Evolutionary conservation across 2,888 invertebrate genomes (phyloP).

Genomic region (Leucozona laternaria): DNA sequence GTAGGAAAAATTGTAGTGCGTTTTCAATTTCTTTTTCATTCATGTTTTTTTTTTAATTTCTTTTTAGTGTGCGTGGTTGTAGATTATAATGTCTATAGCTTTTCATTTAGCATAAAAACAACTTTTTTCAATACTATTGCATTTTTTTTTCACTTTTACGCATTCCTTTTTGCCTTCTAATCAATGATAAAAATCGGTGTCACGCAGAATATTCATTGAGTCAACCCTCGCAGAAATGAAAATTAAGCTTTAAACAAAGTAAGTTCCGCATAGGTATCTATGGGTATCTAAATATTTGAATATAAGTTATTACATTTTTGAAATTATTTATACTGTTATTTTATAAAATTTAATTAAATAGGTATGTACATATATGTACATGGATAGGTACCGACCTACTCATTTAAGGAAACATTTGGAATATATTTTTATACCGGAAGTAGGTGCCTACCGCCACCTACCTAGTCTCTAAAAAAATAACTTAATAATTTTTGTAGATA

Average conservation of each 20-base stretch:
- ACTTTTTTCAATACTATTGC: not conserved
- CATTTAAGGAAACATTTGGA: not conserved
- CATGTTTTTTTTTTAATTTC: slow-evolving; percentile 16
- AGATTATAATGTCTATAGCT: not conserved
- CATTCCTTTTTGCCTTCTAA: not conserved
- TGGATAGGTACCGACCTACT: not conserved
- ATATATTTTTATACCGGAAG: too few species aligned
- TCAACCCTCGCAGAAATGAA: not conserved
- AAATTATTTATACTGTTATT: too few species aligned
- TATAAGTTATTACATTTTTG: too few species aligned
- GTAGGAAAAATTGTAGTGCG: not conserved
- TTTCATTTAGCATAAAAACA: not conserved
- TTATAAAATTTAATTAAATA: too few species aligned
- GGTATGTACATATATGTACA: too few species aligned
- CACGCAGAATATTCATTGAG: not conserved
- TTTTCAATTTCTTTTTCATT: slow-evolving; percentile 21
- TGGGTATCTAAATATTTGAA: too few species aligned
- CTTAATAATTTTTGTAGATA: not conserved
- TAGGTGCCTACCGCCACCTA: too few species aligned
- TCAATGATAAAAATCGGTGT: not conserved
- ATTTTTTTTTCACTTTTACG: not conserved
- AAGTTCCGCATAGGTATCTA: not conserved
- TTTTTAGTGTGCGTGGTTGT: not conserved
- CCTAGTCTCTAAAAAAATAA: not conserved
- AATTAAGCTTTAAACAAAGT: not conserved